phyloP scores from a whole-genome alignment of 2,113 vertebrate genomes.

The Corythaixoides concolor region DNA sequence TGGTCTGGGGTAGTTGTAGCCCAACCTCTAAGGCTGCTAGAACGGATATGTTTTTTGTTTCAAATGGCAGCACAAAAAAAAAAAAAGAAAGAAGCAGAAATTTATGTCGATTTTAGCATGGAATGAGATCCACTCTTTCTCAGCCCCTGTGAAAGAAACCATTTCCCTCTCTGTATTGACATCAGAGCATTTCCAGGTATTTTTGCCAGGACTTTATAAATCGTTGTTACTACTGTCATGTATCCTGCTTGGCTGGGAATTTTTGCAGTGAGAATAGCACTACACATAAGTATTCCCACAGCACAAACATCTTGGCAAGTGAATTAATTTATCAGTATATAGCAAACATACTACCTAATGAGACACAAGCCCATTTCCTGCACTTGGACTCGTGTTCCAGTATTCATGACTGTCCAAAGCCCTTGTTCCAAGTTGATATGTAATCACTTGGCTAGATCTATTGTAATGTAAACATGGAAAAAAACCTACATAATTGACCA shows the following conservation, averaged over 20 bases:
- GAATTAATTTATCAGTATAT: conserved; percentile 4
- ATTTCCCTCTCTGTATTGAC: not conserved
- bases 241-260: not conserved
- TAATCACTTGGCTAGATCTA: not conserved
- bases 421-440: not conserved
- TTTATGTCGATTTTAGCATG: not conserved
- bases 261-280: not conserved
- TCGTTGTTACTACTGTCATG: not conserved
- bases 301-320: conserved; percentile 3
- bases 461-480: not conserved
- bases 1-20: not conserved
- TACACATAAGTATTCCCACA: not conserved
- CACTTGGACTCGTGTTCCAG: not conserved
- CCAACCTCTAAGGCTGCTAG: not conserved
- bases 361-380: not conserved
- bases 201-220: conserved; percentile 14
- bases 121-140: not conserved
- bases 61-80: not conserved
- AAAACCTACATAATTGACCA: accelerated
- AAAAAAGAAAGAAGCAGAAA: not conserved
- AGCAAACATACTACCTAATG: not conserved
- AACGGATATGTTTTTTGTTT: not conserved
- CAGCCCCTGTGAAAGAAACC: not conserved
- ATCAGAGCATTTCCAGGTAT: conserved; percentile 14
- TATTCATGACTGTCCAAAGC: conserved; percentile 39